A percentile compares a stretch with the other conserved stretches of the same genome.
phyloP scores from a whole-genome alignment of 1,140 invertebrate species.

The Zaprionus camerounensis region DNA sequence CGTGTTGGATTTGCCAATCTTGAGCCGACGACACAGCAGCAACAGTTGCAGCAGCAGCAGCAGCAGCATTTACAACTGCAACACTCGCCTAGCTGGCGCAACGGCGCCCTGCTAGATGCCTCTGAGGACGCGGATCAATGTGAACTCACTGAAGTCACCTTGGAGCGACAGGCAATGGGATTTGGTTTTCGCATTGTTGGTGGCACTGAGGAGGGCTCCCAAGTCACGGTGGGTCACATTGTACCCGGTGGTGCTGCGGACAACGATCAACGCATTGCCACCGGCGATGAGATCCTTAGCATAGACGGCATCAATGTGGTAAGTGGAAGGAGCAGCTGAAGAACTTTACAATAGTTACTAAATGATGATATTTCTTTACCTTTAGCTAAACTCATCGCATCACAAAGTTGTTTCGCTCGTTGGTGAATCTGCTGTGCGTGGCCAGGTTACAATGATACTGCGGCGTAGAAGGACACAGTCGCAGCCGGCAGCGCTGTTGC shows the following conservation, averaged over 20 bases:
- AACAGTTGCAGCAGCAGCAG: conserved; percentile 17
- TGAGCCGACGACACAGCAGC: conserved; percentile 63
- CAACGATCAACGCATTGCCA: conserved; percentile 92
- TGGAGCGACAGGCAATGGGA: conserved; percentile 93
- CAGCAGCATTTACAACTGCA: conserved; percentile 45
- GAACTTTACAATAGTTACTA: not conserved
- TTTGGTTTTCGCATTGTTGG: conserved; percentile 99
- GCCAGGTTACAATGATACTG: conserved; percentile 90
- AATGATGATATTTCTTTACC: not conserved
- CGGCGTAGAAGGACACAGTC: conserved; percentile 85
- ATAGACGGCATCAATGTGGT: conserved; percentile 92
- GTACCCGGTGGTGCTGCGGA: conserved; percentile 96
- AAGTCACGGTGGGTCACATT: conserved; percentile 97
- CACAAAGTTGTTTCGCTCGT: conserved; percentile 95
- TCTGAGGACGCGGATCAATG: conserved; percentile 86
- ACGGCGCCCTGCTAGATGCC: conserved; percentile 73
- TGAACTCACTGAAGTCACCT: conserved; percentile 91
- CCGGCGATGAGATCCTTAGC: conserved; percentile 95
- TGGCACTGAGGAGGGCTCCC: conserved; percentile 98
- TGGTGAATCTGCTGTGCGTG: conserved; percentile 90
- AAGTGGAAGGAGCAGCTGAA: not conserved
- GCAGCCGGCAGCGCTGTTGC: conserved; percentile 33
- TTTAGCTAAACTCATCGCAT: conserved; percentile 91
- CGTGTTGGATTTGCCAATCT: conserved; percentile 78
- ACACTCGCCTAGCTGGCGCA: conserved; percentile 68